Base-by-base conservation (phyloP, 2,888 invertebrate genomes). In the Cryptocephalus moraei region DNA sequence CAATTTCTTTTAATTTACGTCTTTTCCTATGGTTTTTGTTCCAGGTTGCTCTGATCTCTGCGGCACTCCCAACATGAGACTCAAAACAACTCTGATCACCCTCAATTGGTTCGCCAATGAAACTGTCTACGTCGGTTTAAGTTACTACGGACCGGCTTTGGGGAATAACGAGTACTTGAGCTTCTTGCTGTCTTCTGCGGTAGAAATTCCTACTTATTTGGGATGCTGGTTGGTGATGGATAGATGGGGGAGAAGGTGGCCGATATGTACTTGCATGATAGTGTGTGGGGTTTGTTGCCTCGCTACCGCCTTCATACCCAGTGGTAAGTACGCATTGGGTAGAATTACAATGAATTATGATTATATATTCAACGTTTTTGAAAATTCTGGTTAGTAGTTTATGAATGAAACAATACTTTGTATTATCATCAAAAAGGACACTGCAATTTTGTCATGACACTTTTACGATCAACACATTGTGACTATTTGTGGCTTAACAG, bases 41-140 rank as follows among this genome's bases (percentile, higher is more conserved):
- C 13, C 11, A 51, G 52, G 84, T 12, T 54, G 52, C 33, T 6
- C 78, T 43, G 79, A 82, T 41, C 70, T 89, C 10, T 87, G 82
- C 61, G 79, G 80, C 56, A 91, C 91, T 0, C 91, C 91, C 1
- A 92, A 92, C 65, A 89, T 92, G 85, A 75, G 92, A 41, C 71
- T 91, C 10, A 93, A 91, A 70, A 92, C 92, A 0, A 79, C 81
- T 55, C 72, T 91, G 45, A 90, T 91, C 45, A 91, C 91, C 1
- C 69, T 91, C 14, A 91, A 89, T 67, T 91, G 91, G 91, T 91
- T 93, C 66, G 91, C 91, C 43, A 92, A 90, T 59, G 90, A 91
- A 63, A 91, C 88, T 68, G 92, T 92, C 2, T 93, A 93, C 64
- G 86, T 93, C 12, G 93, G 93, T 0, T 74, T 93, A 36, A 91